A percentile compares a stretch with the other conserved stretches of the same genome.
These are phyloP conservation scores for Diadumene lineata DNA, from an alignment of 92 coral and sea anemone genomes.

Conservation along the genomic window DNA sequence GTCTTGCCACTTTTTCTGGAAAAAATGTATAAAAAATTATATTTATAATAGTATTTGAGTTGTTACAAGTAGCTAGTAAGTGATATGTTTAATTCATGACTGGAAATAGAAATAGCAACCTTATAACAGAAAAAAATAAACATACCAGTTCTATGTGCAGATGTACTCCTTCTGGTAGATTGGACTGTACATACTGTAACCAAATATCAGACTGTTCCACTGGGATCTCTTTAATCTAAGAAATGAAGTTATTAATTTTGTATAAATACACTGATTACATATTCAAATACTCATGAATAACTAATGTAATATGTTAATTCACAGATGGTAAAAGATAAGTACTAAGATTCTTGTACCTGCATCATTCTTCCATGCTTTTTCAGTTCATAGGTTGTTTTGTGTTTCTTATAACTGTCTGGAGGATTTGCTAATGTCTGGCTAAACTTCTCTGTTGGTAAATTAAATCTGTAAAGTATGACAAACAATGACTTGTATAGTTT, in stretches of 20 bases:
- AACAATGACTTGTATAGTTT: too few species aligned
- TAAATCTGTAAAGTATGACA: slow-evolving; percentile 51
- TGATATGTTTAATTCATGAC: too few species aligned
- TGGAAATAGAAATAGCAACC: too few species aligned
- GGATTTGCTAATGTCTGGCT: slow-evolving; percentile 82
- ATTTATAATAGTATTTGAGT: not conserved
- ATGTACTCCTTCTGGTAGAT: slow-evolving; percentile 81
- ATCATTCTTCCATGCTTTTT: slow-evolving; percentile 92
- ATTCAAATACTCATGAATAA: not conserved
- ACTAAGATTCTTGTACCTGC: slow-evolving; percentile 64
- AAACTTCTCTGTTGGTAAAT: slow-evolving; percentile 77
- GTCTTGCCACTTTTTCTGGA: slow-evolving; percentile 97
- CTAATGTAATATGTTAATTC: not conserved
- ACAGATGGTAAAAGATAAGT: too few species aligned
- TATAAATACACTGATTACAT: too few species aligned
- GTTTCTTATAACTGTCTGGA: slow-evolving; percentile 88
- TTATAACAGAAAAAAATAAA: not conserved
- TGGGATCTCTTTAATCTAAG: slow-evolving; percentile 81
- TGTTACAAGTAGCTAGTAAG: too few species aligned
- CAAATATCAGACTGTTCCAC: slow-evolving; percentile 87
- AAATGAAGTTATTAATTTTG: not conserved
- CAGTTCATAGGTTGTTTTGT: slow-evolving; percentile 65
- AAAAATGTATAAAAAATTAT: not conserved
- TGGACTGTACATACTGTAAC: slow-evolving; percentile 71
- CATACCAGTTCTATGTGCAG: slow-evolving; percentile 77